Base-by-base conservation (phyloP, 2,888 invertebrate genomes). In the Blastobasis lacticolella region DNA sequence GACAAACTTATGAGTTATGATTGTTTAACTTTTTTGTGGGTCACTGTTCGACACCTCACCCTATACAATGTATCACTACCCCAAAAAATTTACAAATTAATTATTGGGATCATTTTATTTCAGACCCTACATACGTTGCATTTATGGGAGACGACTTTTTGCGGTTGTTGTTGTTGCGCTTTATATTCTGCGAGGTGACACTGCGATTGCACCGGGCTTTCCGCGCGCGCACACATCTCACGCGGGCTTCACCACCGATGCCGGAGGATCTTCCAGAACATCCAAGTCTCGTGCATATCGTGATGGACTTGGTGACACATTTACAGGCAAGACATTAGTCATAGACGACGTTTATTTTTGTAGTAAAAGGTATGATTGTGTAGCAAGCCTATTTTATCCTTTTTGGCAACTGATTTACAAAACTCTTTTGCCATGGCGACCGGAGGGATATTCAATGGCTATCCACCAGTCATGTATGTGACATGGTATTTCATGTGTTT, bases 81-180 rank as follows among this genome's bases (percentile, higher is more conserved):
- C n/a, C 6, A 45, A 6, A 10, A 2, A 10, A n/a, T 6, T 1
- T 3, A 2, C 7, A 6, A 45, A n/a, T 6, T 10, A 9, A n/a
- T 6, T 6, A 10, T n/a, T n/a, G 10, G 7, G 6, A 6, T 45
- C 5, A n/a, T 47, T 36, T 41, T 10, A 37, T 82, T 79, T 10
- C 72, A 93, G 94, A 93, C 72, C 82, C 90, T 47, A 90, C 91
- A 54, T 93, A 92, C 79, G 88, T 97, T 61, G 94, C 95, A 82
- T 97, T 97, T 85, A 94, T 97, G 85, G 96, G 97, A 45, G 98
- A 98, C 81, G 97, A 98, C 74, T 98, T 97, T 85, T 90, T 98
- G 61, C 93, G 98, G 56, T 90, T 97, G 56, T 87, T 97, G 57
- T 90, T 97, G 58, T 90, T 97, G 60, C 93, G 98, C 58, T 98